Conservation (phyloP, 2,113 vertebrate genomes). For the Diphyllodes magnificus region DNA sequence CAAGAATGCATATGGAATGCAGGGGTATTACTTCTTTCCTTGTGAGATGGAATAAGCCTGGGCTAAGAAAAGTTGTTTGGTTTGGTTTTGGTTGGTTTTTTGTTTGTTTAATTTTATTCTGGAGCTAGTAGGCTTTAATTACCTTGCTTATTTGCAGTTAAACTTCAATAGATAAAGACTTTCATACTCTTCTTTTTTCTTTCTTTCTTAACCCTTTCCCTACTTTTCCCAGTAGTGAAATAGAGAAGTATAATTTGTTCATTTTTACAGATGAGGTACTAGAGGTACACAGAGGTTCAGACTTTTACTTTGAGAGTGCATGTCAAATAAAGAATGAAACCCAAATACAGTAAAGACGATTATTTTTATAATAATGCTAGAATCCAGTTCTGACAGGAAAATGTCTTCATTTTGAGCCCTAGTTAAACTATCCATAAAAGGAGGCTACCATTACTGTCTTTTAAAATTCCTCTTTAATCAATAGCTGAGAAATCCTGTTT, state of each 20-base stretch:
- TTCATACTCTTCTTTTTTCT: background rate
- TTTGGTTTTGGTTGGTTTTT: background rate
- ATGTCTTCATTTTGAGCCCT: background rate
- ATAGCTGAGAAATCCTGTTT: background rate
- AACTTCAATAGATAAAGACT: background rate
- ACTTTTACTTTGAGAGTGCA: background rate
- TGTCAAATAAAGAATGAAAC: background rate
- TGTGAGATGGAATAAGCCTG: background rate
- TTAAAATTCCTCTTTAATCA: background rate
- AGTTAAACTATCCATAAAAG: background rate
- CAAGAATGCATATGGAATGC: background rate
- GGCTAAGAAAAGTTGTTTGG: background rate
- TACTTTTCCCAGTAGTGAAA: background rate
- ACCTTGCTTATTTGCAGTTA: conserved; percentile 2
- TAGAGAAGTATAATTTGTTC: background rate
- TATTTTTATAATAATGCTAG: background rate
- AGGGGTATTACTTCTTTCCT: background rate
- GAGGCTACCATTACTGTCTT: background rate
- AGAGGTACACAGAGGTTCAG: background rate
- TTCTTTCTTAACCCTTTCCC: background rate
- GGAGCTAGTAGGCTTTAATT: background rate
- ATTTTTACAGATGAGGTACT: background rate
- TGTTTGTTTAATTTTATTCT: background rate
- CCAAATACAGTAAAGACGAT: background rate
- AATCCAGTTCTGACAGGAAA: background rate